phyloP scores from a whole-genome alignment of 2,888 invertebrate species.

The Torymus aiolomorphi region DNA sequence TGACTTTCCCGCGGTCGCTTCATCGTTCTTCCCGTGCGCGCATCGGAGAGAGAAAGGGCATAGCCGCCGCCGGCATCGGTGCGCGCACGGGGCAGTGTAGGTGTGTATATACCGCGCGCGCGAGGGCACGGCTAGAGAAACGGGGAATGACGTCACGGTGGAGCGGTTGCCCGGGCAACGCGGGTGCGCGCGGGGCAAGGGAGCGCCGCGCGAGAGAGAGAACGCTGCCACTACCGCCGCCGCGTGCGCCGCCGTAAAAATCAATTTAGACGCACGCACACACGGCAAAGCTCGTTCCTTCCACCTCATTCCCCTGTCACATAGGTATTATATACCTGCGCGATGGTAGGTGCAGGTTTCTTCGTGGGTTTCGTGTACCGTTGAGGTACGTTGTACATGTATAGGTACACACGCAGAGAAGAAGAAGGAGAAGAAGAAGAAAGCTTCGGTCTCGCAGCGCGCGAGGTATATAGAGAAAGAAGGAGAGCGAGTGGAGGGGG shows the following conservation, averaged over 20 bases:
- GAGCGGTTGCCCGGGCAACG: constrained; percentile 51
- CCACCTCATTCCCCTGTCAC: no score
- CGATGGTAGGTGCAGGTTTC: no score
- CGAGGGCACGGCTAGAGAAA: background rate
- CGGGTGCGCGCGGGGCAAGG: background rate
- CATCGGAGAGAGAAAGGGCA: no score
- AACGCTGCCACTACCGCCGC: constrained; percentile 68
- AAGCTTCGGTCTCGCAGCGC: no score
- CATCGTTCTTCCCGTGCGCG: no score
- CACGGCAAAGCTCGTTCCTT: no score
- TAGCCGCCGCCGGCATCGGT: background rate
- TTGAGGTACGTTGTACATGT: no score
- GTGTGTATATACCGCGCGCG: background rate
- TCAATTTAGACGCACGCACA: constrained; percentile 72
- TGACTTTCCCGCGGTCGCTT: no score
- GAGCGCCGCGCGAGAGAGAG: constrained; percentile 62
- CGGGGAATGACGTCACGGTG: constrained; percentile 44
- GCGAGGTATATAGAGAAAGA: background rate
- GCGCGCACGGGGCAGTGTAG: background rate
- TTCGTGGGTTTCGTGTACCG: no score
- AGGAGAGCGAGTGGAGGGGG: constrained; percentile 25
- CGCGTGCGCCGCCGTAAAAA: constrained; percentile 70
- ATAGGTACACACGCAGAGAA: no score
- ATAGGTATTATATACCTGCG: no score
- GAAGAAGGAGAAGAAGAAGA: no score